Evolutionary conservation across 2,888 invertebrate species (phyloP), one percentile per base, ranked within the genome.

Genomic region (Papilio protenor): DNA sequence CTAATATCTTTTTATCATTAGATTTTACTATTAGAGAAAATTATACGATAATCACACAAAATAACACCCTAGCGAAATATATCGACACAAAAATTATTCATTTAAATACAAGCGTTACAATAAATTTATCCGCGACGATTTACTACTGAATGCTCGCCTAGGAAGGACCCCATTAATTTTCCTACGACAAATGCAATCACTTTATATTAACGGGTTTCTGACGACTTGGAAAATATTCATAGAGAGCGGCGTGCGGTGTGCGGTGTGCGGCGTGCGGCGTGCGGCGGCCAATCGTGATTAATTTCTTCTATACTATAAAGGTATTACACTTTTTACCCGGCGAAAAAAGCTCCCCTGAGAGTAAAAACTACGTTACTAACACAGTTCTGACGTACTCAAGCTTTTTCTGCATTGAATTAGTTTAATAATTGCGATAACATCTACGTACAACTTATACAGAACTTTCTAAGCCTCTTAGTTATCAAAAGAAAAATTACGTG

Each of bases 241-340:
- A 82, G 80, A 85, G 83, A 84, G 81, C 85, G 82, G 81, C 84
- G 82, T 82, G 83, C 84, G 83, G 82, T 18, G 57, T 59, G 57
- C 57, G 57, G 21, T 18, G 57, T 57, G 57, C 57, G 57, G 57
- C 57, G 57, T 59, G 57, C 57, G 57, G n/a, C 57, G 12, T 57
- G 21, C 57, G 57, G 18, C 57, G 80, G 81, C 71, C 78, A 82
- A 81, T 83, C 81, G 83, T 89, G 87, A 90, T 91, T 89, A 87
- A 89, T 90, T 88, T 90, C 89, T 87, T 87, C 86, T 84, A 85
- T 84, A 84, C 79, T 52, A 76, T 77, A 72, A 72, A 79, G 77
- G 72, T 73, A 79, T 77, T 77, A 79, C 64, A 77, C 79, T 77
- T 79, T 77, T 77, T 78, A 78, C 59, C 59, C 57, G 66, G 76